Percentiles rank a stretch among this genome's conserved stretches.
Evolutionary conservation across 2,797 vertebrate genomes (phyloP).

Genomic region (Peromyscus nudipes): DNA sequence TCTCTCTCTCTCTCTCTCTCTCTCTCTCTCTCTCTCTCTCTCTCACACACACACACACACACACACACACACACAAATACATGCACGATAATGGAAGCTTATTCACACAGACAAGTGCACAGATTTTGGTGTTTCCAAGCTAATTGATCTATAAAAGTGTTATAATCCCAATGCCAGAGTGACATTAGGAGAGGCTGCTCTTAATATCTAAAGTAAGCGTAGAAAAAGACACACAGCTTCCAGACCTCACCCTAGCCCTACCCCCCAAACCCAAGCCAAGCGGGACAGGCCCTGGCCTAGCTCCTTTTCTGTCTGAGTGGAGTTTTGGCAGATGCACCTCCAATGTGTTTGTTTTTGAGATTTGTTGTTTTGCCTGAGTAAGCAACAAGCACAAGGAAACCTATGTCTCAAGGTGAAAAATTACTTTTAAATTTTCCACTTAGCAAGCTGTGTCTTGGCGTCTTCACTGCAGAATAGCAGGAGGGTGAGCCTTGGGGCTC

Average conservation of each 20-base stretch:
- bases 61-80: not conserved
- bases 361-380: conserved; percentile 71
- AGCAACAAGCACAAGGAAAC: conserved; percentile 68
- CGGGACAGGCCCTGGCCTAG: no score
- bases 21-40: no score
- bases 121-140: not conserved
- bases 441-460: not conserved
- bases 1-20: no score
- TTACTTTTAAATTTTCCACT: conserved; percentile 76
- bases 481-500: not conserved
- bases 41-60: no score
- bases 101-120: not conserved
- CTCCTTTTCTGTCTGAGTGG: conserved; percentile 63
- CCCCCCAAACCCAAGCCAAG: accelerated
- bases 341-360: conserved; percentile 65
- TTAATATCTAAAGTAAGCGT: not conserved
- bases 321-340: conserved; percentile 67
- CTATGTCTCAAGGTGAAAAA: conserved; percentile 79
- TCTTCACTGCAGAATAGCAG: not conserved
- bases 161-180: not conserved
- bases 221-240: not conserved
- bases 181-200: not conserved
- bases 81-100: not conserved
- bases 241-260: not conserved
- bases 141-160: not conserved